Evolutionary conservation across 2,113 vertebrate genomes (phyloP), one percentile per base, ranked within the genome.

Genomic region (Alectura lathami): DNA sequence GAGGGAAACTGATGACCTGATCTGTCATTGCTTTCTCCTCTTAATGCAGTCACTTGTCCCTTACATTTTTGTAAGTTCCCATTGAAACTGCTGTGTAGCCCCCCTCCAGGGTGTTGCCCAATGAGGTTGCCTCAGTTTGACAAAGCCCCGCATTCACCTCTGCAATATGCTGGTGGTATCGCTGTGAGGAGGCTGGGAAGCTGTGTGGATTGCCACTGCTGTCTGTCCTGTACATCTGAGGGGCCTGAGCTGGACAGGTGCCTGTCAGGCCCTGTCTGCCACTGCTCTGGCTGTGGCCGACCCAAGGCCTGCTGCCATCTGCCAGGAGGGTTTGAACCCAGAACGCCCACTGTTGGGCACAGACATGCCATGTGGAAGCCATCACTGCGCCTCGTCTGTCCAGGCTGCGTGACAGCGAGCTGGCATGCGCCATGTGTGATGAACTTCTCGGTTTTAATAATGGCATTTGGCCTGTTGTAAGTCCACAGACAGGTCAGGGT

Each of bases 1-100:
- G 74, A 62, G 64, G 12, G 62, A 85, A 75, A 47, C 7, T 1
- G 2, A 27, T 75, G 24, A 53, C 38, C 12, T 0, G 0, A 38
- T n/a, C 50, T 66, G 8, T 56, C 15, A 26, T 8, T 56, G 30
- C 17, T 86, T 17, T 24, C 26, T 63, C 79, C 32, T 26, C 0
- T 3, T 8, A 59, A 40, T 3, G 1, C n/a, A 45, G 34, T 42
- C 63, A 67, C 10, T 53, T n/a, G 34, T 56, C 47, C 12, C 13
- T 69, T 74, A 30, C 3, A 47, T 38, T 26, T 73, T 45, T 8
- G 32, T 45, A 36, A 70, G 29, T 30, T 91, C 54, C 40, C 9
- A 10, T 27, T 53, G 36, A 47, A 73, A 80, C 5, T 6, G 12
- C 30, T 1, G 2, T 4, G 36, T 38, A 90, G 29, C 5, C 8